Percentiles rank a stretch among this genome's conserved stretches.
Conservation (phyloP, 1,140 invertebrate genomes). For the Venustaconcha ellipsiformis region DNA sequence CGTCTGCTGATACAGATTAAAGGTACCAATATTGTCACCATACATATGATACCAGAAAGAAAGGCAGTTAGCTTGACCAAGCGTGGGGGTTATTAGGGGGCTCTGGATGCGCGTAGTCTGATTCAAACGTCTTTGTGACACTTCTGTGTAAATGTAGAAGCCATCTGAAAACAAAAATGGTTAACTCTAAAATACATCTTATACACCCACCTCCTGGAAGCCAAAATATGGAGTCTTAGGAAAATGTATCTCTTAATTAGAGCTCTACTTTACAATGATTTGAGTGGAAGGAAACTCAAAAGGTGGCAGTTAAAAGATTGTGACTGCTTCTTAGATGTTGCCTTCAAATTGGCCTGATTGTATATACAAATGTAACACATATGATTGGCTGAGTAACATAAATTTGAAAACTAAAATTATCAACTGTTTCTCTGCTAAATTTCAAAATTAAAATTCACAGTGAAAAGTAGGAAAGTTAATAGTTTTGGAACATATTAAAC, state of each 20-base stretch:
- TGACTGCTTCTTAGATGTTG: neutral
- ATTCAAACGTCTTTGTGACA: slow-evolving; percentile 68
- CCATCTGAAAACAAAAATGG: slow-evolving; percentile 31
- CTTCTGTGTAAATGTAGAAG: slow-evolving; percentile 61
- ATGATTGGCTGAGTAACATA: too few species aligned
- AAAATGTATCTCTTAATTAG: neutral
- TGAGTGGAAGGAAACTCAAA: neutral
- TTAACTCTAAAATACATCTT: neutral
- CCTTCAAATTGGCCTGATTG: too few species aligned
- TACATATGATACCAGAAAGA: slow-evolving; percentile 47
- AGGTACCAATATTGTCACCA: slow-evolving; percentile 38
- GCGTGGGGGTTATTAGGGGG: slow-evolving; percentile 6
- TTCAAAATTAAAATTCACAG: too few species aligned
- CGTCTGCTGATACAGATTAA: slow-evolving; percentile 42
- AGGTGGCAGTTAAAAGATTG: neutral
- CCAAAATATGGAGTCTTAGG: neutral
- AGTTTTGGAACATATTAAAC: too few species aligned
- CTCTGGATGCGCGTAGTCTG: slow-evolving; percentile 33
- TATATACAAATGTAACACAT: neutral
- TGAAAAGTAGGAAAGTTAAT: too few species aligned
- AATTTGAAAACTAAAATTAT: too few species aligned
- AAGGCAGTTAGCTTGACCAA: slow-evolving; percentile 29
- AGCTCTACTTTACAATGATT: too few species aligned
- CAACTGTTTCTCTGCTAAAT: too few species aligned
- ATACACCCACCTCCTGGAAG: neutral